Conservation (phyloP, 2,888 invertebrate genomes). For the Cosmorhoe ocellata region DNA sequence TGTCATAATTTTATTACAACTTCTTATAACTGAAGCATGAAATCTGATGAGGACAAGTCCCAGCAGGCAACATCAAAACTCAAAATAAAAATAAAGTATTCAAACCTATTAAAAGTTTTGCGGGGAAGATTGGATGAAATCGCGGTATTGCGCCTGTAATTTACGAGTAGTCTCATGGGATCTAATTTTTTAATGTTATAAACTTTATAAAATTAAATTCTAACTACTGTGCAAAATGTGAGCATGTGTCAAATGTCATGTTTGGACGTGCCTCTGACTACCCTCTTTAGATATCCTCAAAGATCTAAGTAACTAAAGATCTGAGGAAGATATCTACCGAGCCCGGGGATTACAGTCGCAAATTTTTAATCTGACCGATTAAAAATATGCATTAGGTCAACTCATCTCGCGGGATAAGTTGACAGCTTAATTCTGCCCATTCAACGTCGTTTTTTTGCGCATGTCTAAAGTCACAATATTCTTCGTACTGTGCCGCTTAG, state of each 20-base stretch:
- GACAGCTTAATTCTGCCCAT: conserved; percentile 1
- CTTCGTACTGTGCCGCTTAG: conserved; percentile 5
- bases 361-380: too few relatives aligned
- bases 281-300: too few relatives aligned
- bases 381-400: too few relatives aligned
- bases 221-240: too few relatives aligned
- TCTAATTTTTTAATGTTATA: conserved; percentile 21
- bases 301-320: too few relatives aligned
- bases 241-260: too few relatives aligned
- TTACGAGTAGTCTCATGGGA: conserved; percentile 35
- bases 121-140: conserved; percentile 38
- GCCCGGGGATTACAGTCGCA: too few relatives aligned
- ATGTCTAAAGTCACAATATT: conserved; percentile 3
- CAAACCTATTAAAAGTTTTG: conserved; percentile 42
- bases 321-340: too few relatives aligned
- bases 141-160: conserved; percentile 39
- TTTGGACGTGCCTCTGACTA: too few relatives aligned
- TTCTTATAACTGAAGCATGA: background rate
- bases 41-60: conserved; percentile 19
- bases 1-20: too few relatives aligned
- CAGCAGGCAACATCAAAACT: conserved; percentile 27
- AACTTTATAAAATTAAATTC: conserved; percentile 12
- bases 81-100: conserved; percentile 39
- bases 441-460: conserved; percentile 13
- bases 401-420: background rate